A percentile compares a stretch with the other conserved stretches of the same genome.
phyloP scores from a whole-genome alignment of 2,888 invertebrate species.

The Trichacis sp. region DNA sequence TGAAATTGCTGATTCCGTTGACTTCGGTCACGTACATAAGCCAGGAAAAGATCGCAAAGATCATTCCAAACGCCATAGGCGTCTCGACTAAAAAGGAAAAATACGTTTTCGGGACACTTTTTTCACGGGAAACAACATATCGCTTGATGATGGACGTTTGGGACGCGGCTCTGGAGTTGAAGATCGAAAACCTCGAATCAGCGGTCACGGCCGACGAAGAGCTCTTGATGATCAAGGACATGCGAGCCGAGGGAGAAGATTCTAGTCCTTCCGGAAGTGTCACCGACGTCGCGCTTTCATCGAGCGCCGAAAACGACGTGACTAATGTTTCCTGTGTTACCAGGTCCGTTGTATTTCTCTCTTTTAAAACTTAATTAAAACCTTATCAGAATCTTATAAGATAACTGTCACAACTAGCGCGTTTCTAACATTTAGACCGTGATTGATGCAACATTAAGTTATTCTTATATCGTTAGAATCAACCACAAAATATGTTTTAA shows the following conservation, averaged over 20 bases:
- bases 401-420: no score
- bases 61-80: slow-evolving; percentile 95
- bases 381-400: no score
- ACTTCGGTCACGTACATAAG: slow-evolving; percentile 87
- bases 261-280: slow-evolving; percentile 69
- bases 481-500: no score
- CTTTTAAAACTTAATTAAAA: no score
- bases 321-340: background rate
- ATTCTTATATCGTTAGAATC: no score
- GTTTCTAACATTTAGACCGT: no score
- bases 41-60: slow-evolving; percentile 92
- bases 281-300: slow-evolving; percentile 58
- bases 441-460: no score
- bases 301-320: background rate
- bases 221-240: slow-evolving; percentile 60
- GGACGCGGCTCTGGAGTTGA: slow-evolving; percentile 74
- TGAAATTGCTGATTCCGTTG: slow-evolving; percentile 91
- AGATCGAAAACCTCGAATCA: slow-evolving; percentile 71
- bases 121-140: slow-evolving; percentile 89
- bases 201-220: slow-evolving; percentile 64
- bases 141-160: slow-evolving; percentile 89
- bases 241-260: slow-evolving; percentile 65
- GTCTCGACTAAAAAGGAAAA: slow-evolving; percentile 85
- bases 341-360: no score
- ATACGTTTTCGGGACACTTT: slow-evolving; percentile 90